phyloP scores from a whole-genome alignment of 2,888 invertebrate genomes.

The Elegia similella region DNA sequence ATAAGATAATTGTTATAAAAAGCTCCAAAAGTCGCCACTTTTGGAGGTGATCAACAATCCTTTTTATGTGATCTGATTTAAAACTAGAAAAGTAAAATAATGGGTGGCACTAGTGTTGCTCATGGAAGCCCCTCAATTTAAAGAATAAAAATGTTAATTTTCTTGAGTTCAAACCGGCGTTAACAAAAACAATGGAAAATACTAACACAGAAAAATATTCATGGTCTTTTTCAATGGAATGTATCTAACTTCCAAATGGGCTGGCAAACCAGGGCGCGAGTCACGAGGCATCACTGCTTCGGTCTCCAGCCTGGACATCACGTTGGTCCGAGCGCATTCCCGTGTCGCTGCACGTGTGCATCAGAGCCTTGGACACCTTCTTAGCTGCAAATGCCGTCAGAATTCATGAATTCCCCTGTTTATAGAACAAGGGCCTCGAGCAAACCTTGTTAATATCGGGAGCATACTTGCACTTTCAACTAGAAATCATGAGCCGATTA shows the following conservation, averaged over 20 bases:
- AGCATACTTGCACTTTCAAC: slow-evolving; percentile 36
- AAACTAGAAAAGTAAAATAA: too few species aligned
- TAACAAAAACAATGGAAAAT: background rate
- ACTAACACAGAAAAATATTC: slow-evolving; percentile 10
- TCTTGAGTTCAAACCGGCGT: background rate
- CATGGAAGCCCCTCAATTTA: too few species aligned
- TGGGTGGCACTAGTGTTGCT: too few species aligned
- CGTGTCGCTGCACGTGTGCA: slow-evolving; percentile 46
- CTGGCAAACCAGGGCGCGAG: slow-evolving; percentile 5
- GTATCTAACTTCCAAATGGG: slow-evolving; percentile 11
- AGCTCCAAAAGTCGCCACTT: too few species aligned
- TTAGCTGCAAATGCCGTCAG: slow-evolving; percentile 33
- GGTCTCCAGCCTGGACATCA: slow-evolving; percentile 30
- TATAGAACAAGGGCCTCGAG: slow-evolving; percentile 45
- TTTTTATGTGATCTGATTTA: too few species aligned
- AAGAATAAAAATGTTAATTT: too few species aligned
- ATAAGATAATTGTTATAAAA: too few species aligned
- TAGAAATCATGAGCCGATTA: slow-evolving; percentile 25
- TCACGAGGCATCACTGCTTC: slow-evolving; percentile 20
- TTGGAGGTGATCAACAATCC: too few species aligned
- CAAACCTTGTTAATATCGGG: slow-evolving; percentile 25
- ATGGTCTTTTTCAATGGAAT: background rate
- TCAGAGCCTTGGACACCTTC: slow-evolving; percentile 43
- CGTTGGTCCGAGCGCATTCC: slow-evolving; percentile 42
- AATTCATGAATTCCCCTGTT: slow-evolving; percentile 54